Evolutionary conservation across 2,797 vertebrate species (phyloP), one percentile per base, ranked within the genome.

Genomic region (Centropyge bicolor): DNA sequence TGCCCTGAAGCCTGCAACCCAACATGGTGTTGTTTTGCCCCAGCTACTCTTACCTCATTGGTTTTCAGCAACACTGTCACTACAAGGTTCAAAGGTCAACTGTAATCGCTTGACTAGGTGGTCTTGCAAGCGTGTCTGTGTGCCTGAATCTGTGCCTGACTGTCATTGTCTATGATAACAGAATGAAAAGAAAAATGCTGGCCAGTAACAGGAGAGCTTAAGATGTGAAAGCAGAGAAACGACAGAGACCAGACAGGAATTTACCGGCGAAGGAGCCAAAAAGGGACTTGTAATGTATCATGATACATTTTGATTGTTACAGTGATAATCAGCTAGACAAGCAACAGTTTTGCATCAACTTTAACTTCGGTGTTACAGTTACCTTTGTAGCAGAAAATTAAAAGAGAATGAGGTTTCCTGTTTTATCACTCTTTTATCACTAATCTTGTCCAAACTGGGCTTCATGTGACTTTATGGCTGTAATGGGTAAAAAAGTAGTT

Each of bases 31-130:
- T 70, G 52, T 73, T 72, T 81, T 19, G 2, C 12, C 74, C 31
- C 22, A 0, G 14, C 52, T 40, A 19, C 69, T 59, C 19, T 3
- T 24, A 70, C 35, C 66, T 68, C 41, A 61, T 46, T 38, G 75
- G 57, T 54, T 76, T 52, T 59, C 62, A 51, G 62, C 43, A 36
- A 24, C 1, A 6, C 60, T 65, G 65, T 71, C 67, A 22, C 66
- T 36, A 1, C 57, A 24, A 19, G 48, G 83, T 74, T 82, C 74
- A 84, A 45, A 75, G 78, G 73, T 80, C 70, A 54, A 54, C 73
- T 71, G 66, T 69, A 75, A 77, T 88, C 35, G 2, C 60, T 77
- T 45, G 61, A 62, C 66, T 59, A 64, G 67, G 52, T 84, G 57
- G 70, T 81, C 80, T 56, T 6, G 46, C 31, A 54, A 59, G 59